Base-by-base conservation (phyloP, 2,888 invertebrate genomes). In the Boloria euphrosyne region DNA sequence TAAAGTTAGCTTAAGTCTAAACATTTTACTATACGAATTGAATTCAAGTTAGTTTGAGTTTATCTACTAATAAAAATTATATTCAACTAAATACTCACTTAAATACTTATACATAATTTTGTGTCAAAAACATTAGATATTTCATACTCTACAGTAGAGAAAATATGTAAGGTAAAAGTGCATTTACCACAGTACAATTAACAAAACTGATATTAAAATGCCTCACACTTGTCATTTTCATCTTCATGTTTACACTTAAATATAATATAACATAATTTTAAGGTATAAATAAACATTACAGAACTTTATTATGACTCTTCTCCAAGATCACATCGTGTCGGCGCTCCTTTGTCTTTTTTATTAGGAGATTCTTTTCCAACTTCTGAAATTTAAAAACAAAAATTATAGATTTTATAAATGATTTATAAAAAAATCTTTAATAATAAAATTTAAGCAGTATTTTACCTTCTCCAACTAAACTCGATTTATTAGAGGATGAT, bases 281-380 rank as follows among this genome's bases (percentile, higher is more conserved):
- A n/a, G 27, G 46, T 22, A 46, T 46, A 46, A 57, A 22, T 46
- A 58, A 18, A 50, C 18, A 22, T 64, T 43, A 17, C 5, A 51
- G 18, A 64, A 65, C 14, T 66, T 54, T 16, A 67, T 75, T 65
- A 78, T 50, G 66, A 54, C 4, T 84, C 82, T 3, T 84, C 85
- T 7, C 76, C 82, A 10, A 85, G 70, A 58, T 83, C 81, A 68
- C 86, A 88, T 49, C 87, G 80, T 22, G 82, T 79, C 7, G 87
- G 85, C 6, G 78, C 65, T 16, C 77, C 77, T 63, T 78, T 81
- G 13, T 79, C 80, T 53, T 75, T 76, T 73, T 81, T 84, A 58
- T 59, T 75, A 22, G 80, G 78, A 80, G 84, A 79, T 80, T 85
- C 84, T 76, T 84, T 86, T 62, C 58, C 70, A 50, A 74, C 63